Percentiles rank a stretch among this genome's conserved stretches.
Conservation (phyloP, 2,797 vertebrate species). For the Girardinus metallicus region DNA sequence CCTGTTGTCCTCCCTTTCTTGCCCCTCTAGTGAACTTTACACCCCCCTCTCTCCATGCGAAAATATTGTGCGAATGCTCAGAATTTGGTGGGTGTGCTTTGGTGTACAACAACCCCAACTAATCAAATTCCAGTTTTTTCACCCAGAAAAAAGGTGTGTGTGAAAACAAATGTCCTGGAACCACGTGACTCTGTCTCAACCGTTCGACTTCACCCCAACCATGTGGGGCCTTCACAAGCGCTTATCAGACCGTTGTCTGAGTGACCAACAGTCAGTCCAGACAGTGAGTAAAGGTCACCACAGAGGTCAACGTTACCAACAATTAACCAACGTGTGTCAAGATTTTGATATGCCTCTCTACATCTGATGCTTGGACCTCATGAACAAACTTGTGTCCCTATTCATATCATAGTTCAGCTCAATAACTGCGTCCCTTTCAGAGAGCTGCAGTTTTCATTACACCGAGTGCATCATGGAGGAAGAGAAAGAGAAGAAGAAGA, state of each 20-base stretch:
- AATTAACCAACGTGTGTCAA: not conserved
- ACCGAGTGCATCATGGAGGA: not conserved
- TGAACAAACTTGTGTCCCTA: not conserved
- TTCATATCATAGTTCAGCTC: not conserved
- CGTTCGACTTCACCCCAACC: too few species aligned
- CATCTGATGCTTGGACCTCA: not conserved
- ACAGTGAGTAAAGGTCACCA: not conserved
- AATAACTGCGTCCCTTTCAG: not conserved
- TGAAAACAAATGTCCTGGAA: too few species aligned
- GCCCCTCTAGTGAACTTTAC: too few species aligned
- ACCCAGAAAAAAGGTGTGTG: too few species aligned
- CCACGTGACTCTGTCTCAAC: too few species aligned
- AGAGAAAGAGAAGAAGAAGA: not conserved
- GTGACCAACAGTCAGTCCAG: not conserved
- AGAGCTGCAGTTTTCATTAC: not conserved
- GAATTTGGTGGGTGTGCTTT: too few species aligned
- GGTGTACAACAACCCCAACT: too few species aligned
- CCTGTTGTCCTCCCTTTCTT: too few species aligned
- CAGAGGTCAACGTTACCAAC: not conserved
- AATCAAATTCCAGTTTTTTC: too few species aligned
- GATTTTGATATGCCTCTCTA: not conserved
- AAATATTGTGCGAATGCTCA: too few species aligned
- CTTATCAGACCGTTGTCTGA: not conserved
- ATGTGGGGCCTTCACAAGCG: not conserved
- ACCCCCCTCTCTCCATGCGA: too few species aligned